Percentiles rank a stretch among this genome's conserved stretches.
phyloP scores from a whole-genome alignment of 2,888 invertebrate genomes.

The Pristionchus maxplancki region DNA sequence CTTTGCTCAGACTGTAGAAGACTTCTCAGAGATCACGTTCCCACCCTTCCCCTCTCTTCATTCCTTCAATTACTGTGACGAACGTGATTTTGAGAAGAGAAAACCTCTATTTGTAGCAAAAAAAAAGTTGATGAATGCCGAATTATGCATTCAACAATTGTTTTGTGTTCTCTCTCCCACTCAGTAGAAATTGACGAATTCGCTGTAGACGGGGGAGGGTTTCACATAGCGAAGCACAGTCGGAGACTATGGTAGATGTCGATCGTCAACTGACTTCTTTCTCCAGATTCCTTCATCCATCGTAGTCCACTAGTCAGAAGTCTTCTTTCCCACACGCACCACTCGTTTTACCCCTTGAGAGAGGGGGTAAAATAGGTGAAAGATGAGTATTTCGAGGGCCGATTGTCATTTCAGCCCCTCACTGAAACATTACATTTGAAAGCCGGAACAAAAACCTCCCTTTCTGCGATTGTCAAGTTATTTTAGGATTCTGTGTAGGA shows the following conservation, averaged over 20 bases:
- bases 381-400: not conserved
- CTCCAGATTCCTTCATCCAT: not conserved
- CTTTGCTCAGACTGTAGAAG: not conserved
- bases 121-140: not conserved
- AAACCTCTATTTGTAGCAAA: not conserved
- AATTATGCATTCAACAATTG: slow-evolving; percentile 10
- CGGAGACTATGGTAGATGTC: not conserved
- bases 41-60: not conserved
- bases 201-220: not conserved
- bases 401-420: not conserved
- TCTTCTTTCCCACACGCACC: not conserved
- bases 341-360: not conserved
- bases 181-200: not conserved
- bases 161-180: not conserved
- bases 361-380: slow-evolving; percentile 26
- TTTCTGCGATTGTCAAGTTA: not conserved
- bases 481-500: not conserved
- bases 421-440: not conserved
- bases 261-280: not conserved
- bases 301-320: slow-evolving; percentile 18
- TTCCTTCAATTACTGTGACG: not conserved
- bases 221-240: not conserved
- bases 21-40: not conserved
- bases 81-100: not conserved
- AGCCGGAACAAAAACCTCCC: slow-evolving; percentile 18